Base-by-base conservation (phyloP, 1,140 invertebrate species). In the Batillaria attramentaria region DNA sequence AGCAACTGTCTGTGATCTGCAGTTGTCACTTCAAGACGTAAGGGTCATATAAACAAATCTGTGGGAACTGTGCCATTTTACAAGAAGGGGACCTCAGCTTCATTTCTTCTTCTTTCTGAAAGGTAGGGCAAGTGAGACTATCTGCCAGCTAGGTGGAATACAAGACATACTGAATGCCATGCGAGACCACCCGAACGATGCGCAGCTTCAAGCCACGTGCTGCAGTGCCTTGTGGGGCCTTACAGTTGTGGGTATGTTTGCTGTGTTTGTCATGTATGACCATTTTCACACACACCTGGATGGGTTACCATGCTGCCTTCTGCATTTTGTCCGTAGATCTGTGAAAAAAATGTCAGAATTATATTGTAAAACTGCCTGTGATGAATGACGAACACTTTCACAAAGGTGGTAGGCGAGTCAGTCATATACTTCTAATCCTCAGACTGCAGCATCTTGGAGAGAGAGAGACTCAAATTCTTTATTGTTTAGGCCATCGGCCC, bases 171-270 rank as follows among this genome's bases (percentile, higher is more conserved):
- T 89, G 70, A 69, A 37, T 3, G 86, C 88, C 33, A 78, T 90
- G 70, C 86, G 80, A 57, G 83, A 66, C n/a, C 79, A 85, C 37
- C 68, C 74, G 1, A 79, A 85, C 41, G 83, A 89, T 60, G 74
- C 83, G 20, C 76, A 82, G 16, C 76, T 90, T 3, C 77, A 80
- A 68, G 79, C 86, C 20, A 78, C 86, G 16, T 86, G 87, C 69
- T 88, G 87, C 62, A 86, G 84, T 79, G 88, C 88, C 35, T 76
- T 90, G 24, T 90, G 88, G 88, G 86, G 85, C 65, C 84, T 90
- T 5, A 81, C 84, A 68, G 85, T 89, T 20, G 78, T 86, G 80
- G 86, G 89, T 90, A 68, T 28, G 81, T 75, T 4, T 13, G 4
- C n/a, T 2, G 33, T 18, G 0, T 24, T 42, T 66, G 18, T 62